phyloP scores from a whole-genome alignment of 2,113 vertebrate species.

The Sterrhoptilus dennistouni region DNA sequence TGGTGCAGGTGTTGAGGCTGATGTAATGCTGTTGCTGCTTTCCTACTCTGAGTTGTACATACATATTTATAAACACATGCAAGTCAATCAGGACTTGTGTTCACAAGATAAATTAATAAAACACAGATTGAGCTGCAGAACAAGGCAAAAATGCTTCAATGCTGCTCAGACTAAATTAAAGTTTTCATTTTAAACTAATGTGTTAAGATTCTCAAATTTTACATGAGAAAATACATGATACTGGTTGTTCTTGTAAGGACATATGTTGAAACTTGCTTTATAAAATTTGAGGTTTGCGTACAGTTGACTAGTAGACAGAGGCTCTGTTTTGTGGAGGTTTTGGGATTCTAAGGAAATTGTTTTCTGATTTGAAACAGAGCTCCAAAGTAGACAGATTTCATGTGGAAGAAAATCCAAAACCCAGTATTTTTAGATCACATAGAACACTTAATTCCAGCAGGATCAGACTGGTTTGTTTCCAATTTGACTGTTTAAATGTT shows the following conservation, averaged over 20 bases:
- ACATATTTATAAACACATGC: slow-evolving; percentile 40
- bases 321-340: neutral
- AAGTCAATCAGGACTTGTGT: neutral
- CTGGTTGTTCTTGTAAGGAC: neutral
- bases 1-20: slow-evolving; percentile 38
- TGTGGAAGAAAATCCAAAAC: neutral
- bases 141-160: neutral
- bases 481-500: neutral
- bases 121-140: neutral
- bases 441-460: slow-evolving; percentile 3
- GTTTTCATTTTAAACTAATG: neutral
- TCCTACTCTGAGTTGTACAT: neutral
- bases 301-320: neutral
- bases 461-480: slow-evolving; percentile 14
- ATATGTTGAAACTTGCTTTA: neutral
- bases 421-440: neutral
- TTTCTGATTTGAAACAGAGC: slow-evolving; percentile 44
- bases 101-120: neutral
- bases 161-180: neutral
- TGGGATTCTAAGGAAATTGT: neutral
- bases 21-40: slow-evolving; percentile 32
- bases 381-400: neutral
- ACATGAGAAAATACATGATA: neutral
- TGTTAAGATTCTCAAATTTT: neutral
- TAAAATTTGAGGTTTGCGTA: neutral